Conservation (phyloP, 2,888 invertebrate genomes). For the Octonoba sinensis region DNA sequence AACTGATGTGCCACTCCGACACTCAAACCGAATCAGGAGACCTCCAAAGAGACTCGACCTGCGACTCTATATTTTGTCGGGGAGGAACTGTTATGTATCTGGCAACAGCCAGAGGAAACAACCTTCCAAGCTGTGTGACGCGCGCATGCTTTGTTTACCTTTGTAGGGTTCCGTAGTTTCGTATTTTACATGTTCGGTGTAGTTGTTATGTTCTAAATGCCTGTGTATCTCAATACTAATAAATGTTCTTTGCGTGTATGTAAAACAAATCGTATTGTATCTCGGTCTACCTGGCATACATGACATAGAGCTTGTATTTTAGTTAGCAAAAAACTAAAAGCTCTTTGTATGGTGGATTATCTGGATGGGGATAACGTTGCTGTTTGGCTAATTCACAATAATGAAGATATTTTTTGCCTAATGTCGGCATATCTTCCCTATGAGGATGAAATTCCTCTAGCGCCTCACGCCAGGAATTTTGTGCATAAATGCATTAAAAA, state of each 20-base stretch:
- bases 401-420: too few relatives aligned
- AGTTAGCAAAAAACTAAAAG: too few relatives aligned
- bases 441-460: too few relatives aligned
- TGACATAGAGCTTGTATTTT: too few relatives aligned
- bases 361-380: too few relatives aligned
- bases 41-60: slow-evolving; percentile 39
- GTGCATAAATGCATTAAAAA: too few relatives aligned
- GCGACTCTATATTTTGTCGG: slow-evolving; percentile 44
- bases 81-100: slow-evolving; percentile 44
- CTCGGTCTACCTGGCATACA: slow-evolving; percentile 32
- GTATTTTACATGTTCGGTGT: slow-evolving; percentile 36
- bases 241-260: slow-evolving; percentile 44
- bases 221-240: slow-evolving; percentile 35
- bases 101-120: slow-evolving; percentile 43
- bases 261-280: slow-evolving; percentile 42
- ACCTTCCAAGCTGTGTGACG: slow-evolving; percentile 45
- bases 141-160: slow-evolving; percentile 23
- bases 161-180: slow-evolving; percentile 32
- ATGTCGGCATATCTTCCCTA: too few relatives aligned
- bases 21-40: slow-evolving; percentile 38
- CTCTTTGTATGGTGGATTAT: too few relatives aligned
- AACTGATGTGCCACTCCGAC: too few relatives aligned
- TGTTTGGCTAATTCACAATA: too few relatives aligned
- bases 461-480: too few relatives aligned
- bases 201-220: slow-evolving; percentile 34